phyloP scores from a whole-genome alignment of 2,113 vertebrate species.

The Gobio gobio region DNA sequence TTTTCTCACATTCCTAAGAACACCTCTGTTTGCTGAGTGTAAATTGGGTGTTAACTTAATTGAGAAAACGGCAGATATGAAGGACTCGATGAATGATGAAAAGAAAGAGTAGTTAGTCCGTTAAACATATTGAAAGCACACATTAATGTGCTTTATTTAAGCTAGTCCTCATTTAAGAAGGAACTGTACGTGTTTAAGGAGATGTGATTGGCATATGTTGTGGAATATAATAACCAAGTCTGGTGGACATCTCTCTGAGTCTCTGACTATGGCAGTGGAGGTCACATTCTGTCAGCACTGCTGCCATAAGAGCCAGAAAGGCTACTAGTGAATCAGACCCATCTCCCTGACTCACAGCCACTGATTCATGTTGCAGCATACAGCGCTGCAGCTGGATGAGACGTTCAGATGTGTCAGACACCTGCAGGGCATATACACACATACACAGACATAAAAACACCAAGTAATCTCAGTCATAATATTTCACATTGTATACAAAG shows the following conservation, averaged over 20 bases:
- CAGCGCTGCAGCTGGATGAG: slow-evolving; percentile 76
- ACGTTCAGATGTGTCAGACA: slow-evolving; percentile 68
- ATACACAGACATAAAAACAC: slow-evolving; percentile 25
- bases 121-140: slow-evolving; percentile 1
- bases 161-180: background rate
- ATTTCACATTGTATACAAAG: background rate
- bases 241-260: slow-evolving; percentile 74
- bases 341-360: slow-evolving; percentile 59
- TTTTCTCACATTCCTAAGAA: slow-evolving; percentile 50
- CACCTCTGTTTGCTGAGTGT: slow-evolving; percentile 55
- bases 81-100: background rate
- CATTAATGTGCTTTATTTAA: background rate
- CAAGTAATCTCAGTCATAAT: background rate
- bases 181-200: background rate
- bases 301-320: slow-evolving; percentile 78
- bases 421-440: slow-evolving; percentile 57
- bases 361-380: slow-evolving; percentile 75
- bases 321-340: slow-evolving; percentile 69
- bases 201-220: background rate
- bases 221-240: slow-evolving; percentile 68
- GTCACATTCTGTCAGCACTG: slow-evolving; percentile 81
- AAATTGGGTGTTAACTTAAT: slow-evolving; percentile 45
- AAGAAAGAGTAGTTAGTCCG: background rate
- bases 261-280: slow-evolving; percentile 79
- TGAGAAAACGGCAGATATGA: slow-evolving; percentile 9